Evolutionary conservation across 2,113 vertebrate genomes (phyloP).

Genomic region (Hystrix cristata): DNA sequence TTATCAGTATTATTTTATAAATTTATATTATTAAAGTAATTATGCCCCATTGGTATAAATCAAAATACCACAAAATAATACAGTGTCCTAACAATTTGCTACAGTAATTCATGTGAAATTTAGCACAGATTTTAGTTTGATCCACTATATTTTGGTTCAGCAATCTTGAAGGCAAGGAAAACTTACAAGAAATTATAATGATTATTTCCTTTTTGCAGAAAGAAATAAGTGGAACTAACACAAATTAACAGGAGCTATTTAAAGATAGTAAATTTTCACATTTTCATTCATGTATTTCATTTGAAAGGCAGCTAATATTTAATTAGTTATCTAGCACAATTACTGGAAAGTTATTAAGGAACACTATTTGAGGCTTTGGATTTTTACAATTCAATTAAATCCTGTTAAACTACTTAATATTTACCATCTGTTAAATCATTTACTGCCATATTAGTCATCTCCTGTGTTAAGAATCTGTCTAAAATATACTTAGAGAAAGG

Average conservation of each 20-base stretch:
- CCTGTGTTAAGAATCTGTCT: conserved; percentile 33
- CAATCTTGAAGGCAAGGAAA: conserved; percentile 60
- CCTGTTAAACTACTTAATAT: conserved; percentile 63
- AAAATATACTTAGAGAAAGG: background rate
- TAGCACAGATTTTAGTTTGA: conserved; percentile 68
- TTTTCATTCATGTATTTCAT: conserved; percentile 44
- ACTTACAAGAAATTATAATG: background rate
- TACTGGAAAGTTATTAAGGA: conserved; percentile 38
- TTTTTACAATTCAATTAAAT: conserved; percentile 23
- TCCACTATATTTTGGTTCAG: conserved; percentile 73
- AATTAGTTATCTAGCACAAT: background rate
- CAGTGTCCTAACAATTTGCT: conserved; percentile 47
- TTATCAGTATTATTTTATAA: conserved; percentile 48
- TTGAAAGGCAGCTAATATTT: conserved; percentile 1
- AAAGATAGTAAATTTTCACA: conserved; percentile 1
- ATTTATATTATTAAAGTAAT: conserved; percentile 56
- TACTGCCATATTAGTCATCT: conserved; percentile 58
- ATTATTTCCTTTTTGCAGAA: conserved; percentile 50
- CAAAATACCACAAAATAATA: conserved; percentile 57
- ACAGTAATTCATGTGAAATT: conserved; percentile 75
- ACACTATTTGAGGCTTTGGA: conserved; percentile 25
- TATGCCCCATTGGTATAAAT: conserved; percentile 57
- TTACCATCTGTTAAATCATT: conserved; percentile 61
- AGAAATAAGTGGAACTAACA: background rate
- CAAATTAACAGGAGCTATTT: conserved; percentile 51